These are phyloP conservation scores for Drosophila siamana DNA, from an alignment of 2,888 invertebrate genomes.

Conservation along the genomic window DNA sequence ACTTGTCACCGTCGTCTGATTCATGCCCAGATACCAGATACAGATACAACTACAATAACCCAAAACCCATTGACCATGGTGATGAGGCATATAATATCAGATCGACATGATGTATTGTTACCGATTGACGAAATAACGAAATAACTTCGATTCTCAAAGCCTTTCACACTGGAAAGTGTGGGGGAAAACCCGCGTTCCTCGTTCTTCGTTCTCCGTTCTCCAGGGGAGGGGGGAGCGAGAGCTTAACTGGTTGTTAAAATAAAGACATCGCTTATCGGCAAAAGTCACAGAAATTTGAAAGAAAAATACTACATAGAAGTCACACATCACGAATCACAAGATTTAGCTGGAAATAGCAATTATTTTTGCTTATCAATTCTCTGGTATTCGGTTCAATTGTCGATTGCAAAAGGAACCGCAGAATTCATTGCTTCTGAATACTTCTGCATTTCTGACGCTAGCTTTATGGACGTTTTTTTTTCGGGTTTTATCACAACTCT, in stretches of 20 bases:
- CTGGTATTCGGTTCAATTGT: not conserved
- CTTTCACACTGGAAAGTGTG: too few relatives aligned
- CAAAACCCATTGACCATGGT: constrained; percentile 68
- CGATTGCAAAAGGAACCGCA: not conserved
- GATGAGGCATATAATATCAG: constrained; percentile 70
- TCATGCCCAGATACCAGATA: constrained; percentile 51
- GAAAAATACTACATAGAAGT: not conserved
- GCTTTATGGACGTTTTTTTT: too few relatives aligned
- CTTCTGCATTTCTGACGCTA: not conserved
- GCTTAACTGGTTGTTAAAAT: constrained; percentile 28
- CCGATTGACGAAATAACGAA: constrained; percentile 44
- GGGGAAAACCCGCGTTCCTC: constrained; percentile 29
- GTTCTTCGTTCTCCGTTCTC: too few relatives aligned
- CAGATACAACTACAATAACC: constrained; percentile 7
- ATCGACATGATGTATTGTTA: constrained; percentile 49
- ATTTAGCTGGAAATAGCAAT: constrained; percentile 29
- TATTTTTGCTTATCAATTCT: constrained; percentile 17
- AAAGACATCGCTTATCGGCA: constrained; percentile 43
- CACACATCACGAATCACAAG: constrained; percentile 27
- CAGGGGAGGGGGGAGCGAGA: too few relatives aligned
- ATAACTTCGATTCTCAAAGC: constrained; percentile 16
- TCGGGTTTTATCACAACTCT: not conserved
- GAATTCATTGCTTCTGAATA: not conserved
- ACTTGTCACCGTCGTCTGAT: constrained; percentile 49
- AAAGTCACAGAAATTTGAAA: constrained; percentile 1